These are phyloP conservation scores for Tubulanus polymorphus DNA, from an alignment of 2,888 invertebrate genomes.

Conservation along the genomic window DNA sequence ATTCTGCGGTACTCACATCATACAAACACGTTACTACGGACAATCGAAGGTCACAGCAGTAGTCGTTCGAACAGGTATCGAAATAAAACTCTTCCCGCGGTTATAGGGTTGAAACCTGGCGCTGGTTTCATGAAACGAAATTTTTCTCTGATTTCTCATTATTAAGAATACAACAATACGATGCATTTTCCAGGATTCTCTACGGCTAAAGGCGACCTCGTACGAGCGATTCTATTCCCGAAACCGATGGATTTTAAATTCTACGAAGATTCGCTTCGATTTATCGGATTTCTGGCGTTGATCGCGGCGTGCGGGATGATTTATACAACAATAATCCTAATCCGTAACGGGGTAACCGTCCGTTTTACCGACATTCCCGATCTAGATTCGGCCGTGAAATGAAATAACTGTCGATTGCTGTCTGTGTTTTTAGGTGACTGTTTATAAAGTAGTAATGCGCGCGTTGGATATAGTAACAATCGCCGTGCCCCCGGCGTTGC, in stretches of 20 bases:
- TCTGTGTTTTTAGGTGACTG: slow-evolving; percentile 20
- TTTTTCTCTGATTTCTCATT: too few species aligned
- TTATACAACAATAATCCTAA: slow-evolving; percentile 80
- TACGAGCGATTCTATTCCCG: slow-evolving; percentile 89
- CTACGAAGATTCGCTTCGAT: slow-evolving; percentile 75
- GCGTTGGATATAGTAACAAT: slow-evolving; percentile 90
- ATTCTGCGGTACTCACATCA: slow-evolving; percentile 84
- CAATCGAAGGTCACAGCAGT: slow-evolving; percentile 72
- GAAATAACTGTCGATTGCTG: too few species aligned
- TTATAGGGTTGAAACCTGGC: too few species aligned
- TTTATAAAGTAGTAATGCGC: slow-evolving; percentile 62
- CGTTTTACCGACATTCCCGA: too few species aligned
- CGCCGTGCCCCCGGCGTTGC: slow-evolving; percentile 90
- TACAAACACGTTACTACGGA: slow-evolving; percentile 86
- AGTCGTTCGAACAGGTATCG: slow-evolving; percentile 69
- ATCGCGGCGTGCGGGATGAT: slow-evolving; percentile 77
- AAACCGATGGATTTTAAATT: slow-evolving; percentile 94
- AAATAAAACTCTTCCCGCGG: too few species aligned
- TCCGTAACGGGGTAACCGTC: slow-evolving; percentile 28
- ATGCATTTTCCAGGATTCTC: slow-evolving; percentile 63
- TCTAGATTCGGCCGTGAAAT: too few species aligned
- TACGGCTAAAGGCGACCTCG: slow-evolving; percentile 83
- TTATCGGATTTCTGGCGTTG: slow-evolving; percentile 72
- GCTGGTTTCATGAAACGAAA: too few species aligned
- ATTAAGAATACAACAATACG: too few species aligned